phyloP scores from a whole-genome alignment of 2,888 invertebrate species.

The Eupsilia transversa region DNA sequence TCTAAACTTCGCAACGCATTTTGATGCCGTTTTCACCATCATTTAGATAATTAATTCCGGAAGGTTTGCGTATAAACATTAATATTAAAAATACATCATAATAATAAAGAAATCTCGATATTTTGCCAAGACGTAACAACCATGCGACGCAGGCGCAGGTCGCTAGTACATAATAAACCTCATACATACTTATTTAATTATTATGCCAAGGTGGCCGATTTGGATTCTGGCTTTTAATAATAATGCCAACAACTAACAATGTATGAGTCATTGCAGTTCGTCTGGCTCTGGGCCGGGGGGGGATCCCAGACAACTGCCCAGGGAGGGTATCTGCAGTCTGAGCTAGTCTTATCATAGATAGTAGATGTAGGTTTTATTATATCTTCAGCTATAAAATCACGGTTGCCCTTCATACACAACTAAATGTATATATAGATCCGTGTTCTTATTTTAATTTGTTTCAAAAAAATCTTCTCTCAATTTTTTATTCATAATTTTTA shows the following conservation, averaged over 20 bases:
- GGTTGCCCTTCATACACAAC: not conserved
- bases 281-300: slow-evolving; percentile 23
- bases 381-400: slow-evolving; percentile 12
- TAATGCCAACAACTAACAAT: slow-evolving; percentile 10
- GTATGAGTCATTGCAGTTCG: slow-evolving; percentile 37
- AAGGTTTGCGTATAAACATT: no score
- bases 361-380: slow-evolving; percentile 17
- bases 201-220: slow-evolving; percentile 37
- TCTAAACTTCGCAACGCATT: no score
- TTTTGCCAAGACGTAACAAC: no score
- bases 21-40: no score
- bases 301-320: slow-evolving; percentile 7
- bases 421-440: not conserved
- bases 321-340: slow-evolving; percentile 26
- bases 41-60: no score
- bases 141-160: no score
- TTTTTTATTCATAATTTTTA: not conserved
- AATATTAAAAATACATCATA: no score
- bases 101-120: no score
- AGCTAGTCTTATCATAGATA: slow-evolving; percentile 11
- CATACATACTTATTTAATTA: slow-evolving; percentile 30
- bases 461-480: not conserved
- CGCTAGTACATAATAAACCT: slow-evolving; percentile 7
- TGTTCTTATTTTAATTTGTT: not conserved
- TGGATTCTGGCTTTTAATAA: slow-evolving; percentile 20